Evolutionary conservation across 1,140 invertebrate species (phyloP).

Genomic region (Zophobas atratus): DNA sequence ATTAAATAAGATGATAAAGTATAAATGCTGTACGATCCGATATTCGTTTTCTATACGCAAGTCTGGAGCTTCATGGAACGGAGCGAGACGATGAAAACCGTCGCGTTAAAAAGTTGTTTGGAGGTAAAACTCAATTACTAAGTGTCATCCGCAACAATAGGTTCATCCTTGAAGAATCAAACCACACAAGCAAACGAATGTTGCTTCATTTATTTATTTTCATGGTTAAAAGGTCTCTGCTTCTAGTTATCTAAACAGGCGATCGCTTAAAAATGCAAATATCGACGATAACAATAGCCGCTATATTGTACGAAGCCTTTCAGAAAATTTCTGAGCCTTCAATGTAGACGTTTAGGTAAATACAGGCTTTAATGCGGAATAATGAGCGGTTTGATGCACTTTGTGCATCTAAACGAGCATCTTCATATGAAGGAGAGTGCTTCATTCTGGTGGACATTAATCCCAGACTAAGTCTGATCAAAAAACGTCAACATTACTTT

Average conservation of each 20-base stretch:
- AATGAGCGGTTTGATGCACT: constrained; percentile 57
- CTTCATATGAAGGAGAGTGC: neutral
- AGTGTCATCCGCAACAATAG: constrained; percentile 48
- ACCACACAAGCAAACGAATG: constrained; percentile 11
- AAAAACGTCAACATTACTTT: neutral
- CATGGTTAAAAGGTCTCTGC: neutral
- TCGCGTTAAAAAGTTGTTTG: constrained; percentile 1
- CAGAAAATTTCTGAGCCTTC: constrained; percentile 47
- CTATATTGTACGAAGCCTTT: constrained; percentile 18
- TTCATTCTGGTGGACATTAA: neutral
- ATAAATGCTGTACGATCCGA: constrained; percentile 27
- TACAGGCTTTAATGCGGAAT: constrained; percentile 58
- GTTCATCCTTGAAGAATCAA: constrained; percentile 26
- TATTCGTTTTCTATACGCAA: constrained; percentile 17
- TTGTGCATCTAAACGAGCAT: constrained; percentile 51
- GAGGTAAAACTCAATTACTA: constrained; percentile 49
- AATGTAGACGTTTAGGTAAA: constrained; percentile 59
- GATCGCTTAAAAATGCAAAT: constrained; percentile 40
- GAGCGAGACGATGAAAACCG: constrained; percentile 3
- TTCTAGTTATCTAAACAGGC: constrained; percentile 33
- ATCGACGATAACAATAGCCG: constrained; percentile 9
- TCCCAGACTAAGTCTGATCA: neutral
- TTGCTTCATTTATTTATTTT: constrained; percentile 12
- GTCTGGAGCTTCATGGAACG: neutral
- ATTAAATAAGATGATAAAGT: constrained; percentile 57